Percentiles rank a stretch among this genome's conserved stretches.
Conservation (phyloP, 2,113 vertebrate species). For the Polypterus bichir region DNA sequence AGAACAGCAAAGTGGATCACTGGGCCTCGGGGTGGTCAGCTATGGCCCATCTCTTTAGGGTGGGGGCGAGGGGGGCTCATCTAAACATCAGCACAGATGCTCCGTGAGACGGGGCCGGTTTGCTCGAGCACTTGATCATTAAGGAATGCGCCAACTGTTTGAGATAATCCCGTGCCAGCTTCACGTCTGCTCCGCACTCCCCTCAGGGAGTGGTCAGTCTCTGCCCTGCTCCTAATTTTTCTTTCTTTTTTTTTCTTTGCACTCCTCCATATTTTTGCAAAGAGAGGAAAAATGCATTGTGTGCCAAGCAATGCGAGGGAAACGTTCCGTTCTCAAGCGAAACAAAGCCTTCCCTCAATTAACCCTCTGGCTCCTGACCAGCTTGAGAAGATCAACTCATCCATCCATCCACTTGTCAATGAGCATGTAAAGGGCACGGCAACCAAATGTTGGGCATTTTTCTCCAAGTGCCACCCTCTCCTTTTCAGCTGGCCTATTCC, state of each 20-base stretch:
- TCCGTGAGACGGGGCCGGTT: slow-evolving; percentile 53
- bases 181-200: slow-evolving; percentile 80
- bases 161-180: slow-evolving; percentile 93
- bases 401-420: too few species aligned
- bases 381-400: neutral
- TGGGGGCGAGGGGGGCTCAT: slow-evolving; percentile 39
- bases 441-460: too few species aligned
- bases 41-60: too few species aligned
- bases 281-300: slow-evolving; percentile 52
- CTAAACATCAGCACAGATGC: slow-evolving; percentile 84
- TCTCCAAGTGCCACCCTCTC: too few species aligned
- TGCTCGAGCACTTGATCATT: slow-evolving; percentile 90
- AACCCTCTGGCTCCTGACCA: neutral
- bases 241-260: slow-evolving; percentile 28
- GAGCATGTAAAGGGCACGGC: too few species aligned
- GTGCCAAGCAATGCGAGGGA: slow-evolving; percentile 69
- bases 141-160: slow-evolving; percentile 98
- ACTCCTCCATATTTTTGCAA: slow-evolving; percentile 14
- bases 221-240: slow-evolving; percentile 55
- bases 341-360: slow-evolving; percentile 63
- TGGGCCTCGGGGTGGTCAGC: too few species aligned
- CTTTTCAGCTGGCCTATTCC: too few species aligned
- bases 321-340: slow-evolving; percentile 74
- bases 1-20: too few species aligned
- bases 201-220: slow-evolving; percentile 67